phyloP scores from a whole-genome alignment of 2,113 vertebrate genomes.

The Merops nubicus region DNA sequence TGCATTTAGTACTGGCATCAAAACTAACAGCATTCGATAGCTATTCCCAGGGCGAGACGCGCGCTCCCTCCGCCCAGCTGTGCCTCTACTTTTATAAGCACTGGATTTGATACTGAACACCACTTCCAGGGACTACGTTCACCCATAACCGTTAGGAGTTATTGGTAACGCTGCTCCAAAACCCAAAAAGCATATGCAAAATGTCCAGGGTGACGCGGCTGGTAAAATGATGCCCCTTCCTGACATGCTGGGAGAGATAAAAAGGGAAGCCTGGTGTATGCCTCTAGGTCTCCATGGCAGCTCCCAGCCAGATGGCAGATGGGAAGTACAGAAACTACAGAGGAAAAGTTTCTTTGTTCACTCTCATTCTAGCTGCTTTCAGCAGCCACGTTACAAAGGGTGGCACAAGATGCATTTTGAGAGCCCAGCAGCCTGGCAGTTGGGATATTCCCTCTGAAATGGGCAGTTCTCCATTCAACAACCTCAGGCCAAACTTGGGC shows the following conservation, averaged over 20 bases:
- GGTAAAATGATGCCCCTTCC: not conserved
- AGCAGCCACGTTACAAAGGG: not conserved
- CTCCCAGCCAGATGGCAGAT: slow-evolving; percentile 31
- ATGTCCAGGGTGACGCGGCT: not conserved
- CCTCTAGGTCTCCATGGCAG: not conserved
- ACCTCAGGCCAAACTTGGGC: not conserved
- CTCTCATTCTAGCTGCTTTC: not conserved
- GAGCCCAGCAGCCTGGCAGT: not conserved
- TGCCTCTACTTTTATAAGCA: not conserved
- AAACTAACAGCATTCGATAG: not conserved
- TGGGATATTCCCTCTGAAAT: not conserved
- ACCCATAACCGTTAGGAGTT: not conserved
- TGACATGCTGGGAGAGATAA: not conserved
- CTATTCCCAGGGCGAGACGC: not conserved
- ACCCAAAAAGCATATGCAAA: not conserved
- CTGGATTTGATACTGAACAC: not conserved
- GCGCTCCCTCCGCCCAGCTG: not conserved
- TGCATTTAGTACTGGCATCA: slow-evolving; percentile 10
- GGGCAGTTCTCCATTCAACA: accelerated
- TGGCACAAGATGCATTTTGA: not conserved
- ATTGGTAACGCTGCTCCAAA: not conserved
- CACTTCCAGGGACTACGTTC: not conserved
- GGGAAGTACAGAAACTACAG: not conserved
- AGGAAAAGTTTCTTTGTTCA: not conserved
- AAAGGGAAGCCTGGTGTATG: not conserved